Evolutionary conservation across 2,888 invertebrate species (phyloP), one percentile per base, ranked within the genome.

Genomic region (Pseudococcus longispinus): DNA sequence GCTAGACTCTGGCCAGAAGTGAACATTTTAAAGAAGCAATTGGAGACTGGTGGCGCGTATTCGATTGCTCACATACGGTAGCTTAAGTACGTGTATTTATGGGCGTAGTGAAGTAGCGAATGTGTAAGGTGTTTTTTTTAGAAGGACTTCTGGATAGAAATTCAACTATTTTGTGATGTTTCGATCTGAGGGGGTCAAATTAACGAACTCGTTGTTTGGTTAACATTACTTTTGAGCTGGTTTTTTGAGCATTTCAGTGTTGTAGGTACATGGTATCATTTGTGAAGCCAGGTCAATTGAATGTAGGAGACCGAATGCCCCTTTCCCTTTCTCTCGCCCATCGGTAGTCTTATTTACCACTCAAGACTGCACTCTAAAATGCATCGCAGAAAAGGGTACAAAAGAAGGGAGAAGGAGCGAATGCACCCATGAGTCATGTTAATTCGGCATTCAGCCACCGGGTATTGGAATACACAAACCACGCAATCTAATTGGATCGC

Each of bases 41-140:
- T 1, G 44, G n/a, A 5, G 51, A 51, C n/a, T 18, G 18, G n/a
- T 15, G n/a, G n/a, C 51, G 4, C 18, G 51, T n/a, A 51, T 8
- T 51, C 15, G n/a, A 2, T n/a, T 20, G 23, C 13, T 13, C 13
- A 51, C 3, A n/a, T 51, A n/a, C 18, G n/a, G 51, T 15, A 70
- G 26, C 20, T 70, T 70, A 26, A 70, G 18, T n/a, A n/a, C n/a
- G 6, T 70, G 6, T 70, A 26, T 65, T 70, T 26, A 26, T 70
- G 70, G 70, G 70, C 29, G 70, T 70, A 70, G 70, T 70, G 26
- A 70, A 70, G 70, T 70, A 26, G 70, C 29, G 70, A 70, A 70
- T 70, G 70, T 26, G 70, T 70, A 2, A 20, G 18, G 51, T n/a
- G 44, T 46, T 6, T 26, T 83, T 55, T 51, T 83, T 51, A 23